phyloP scores from a whole-genome alignment of 64 coral and sea anemone species.

The Porites australiensis region DNA sequence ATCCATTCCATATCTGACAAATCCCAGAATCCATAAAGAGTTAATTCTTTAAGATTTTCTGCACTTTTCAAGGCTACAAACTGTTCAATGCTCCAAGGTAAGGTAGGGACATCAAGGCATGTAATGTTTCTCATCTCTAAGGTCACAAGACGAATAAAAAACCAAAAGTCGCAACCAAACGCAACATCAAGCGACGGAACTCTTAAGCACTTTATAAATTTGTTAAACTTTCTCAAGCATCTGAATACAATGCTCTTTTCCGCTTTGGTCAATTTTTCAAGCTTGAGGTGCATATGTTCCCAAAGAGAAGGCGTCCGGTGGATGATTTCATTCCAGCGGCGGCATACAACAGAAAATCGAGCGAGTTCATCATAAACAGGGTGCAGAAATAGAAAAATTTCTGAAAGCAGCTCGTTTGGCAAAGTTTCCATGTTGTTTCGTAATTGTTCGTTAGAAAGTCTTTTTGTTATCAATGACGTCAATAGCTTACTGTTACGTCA shows the following conservation, averaged over 20 bases:
- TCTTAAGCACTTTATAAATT: slow-evolving; percentile 27
- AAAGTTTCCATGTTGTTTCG: background rate
- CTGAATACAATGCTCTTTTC: slow-evolving; percentile 15
- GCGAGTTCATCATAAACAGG: slow-evolving; percentile 18
- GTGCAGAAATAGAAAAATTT: slow-evolving; percentile 26
- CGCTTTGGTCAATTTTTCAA: background rate
- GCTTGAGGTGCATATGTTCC: slow-evolving; percentile 34
- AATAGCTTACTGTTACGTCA: too few relatives aligned
- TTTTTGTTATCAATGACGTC: background rate
- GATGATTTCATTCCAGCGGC: slow-evolving; percentile 25
- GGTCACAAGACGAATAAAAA: slow-evolving; percentile 14
- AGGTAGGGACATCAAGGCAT: slow-evolving; percentile 18
- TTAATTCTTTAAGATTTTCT: slow-evolving; percentile 15
- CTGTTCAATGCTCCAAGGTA: slow-evolving; percentile 40
- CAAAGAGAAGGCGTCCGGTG: slow-evolving; percentile 19
- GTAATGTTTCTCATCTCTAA: slow-evolving; percentile 45
- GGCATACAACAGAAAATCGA: slow-evolving; percentile 18
- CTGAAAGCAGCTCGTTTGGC: background rate
- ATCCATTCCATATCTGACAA: slow-evolving; percentile 15
- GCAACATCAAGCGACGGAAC: background rate
- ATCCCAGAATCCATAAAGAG: slow-evolving; percentile 43
- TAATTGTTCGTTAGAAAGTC: background rate
- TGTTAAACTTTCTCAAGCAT: slow-evolving; percentile 7
- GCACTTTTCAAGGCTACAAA: slow-evolving; percentile 27
- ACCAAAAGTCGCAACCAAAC: slow-evolving; percentile 13